Conservation (phyloP, 2,113 vertebrate species). For the Corydoras sp. region DNA sequence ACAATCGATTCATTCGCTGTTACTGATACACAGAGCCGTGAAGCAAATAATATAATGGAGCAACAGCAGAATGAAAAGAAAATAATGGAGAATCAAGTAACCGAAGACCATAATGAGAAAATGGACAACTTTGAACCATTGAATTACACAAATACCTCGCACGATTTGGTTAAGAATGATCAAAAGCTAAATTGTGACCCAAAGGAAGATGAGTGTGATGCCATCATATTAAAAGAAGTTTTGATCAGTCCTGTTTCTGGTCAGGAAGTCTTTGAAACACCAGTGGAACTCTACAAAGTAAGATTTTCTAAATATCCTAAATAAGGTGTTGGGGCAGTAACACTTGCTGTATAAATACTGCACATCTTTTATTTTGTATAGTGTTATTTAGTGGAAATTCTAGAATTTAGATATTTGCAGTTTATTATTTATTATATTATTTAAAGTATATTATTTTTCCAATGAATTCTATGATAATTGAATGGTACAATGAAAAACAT, state of each 20-base stretch:
- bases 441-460: too few species aligned
- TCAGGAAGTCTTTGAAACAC: conserved; percentile 45
- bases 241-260: conserved; percentile 18
- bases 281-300: conserved; percentile 58
- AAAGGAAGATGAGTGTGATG: conserved; percentile 11
- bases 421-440: too few species aligned
- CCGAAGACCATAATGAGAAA: not conserved
- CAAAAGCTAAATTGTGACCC: not conserved
- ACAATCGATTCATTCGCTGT: too few species aligned
- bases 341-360: too few species aligned
- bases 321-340: too few species aligned
- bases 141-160: not conserved
- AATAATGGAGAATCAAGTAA: not conserved
- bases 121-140: not conserved
- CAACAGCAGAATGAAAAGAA: not conserved
- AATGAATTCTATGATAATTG: too few species aligned
- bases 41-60: not conserved
- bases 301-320: conserved; percentile 13
- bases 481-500: too few species aligned
- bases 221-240: not conserved
- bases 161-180: not conserved
- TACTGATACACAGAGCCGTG: too few species aligned
- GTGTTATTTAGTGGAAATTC: too few species aligned
- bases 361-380: too few species aligned
- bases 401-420: too few species aligned